phyloP scores from a whole-genome alignment of 2,888 invertebrate genomes.

The Onchidella celtica region DNA sequence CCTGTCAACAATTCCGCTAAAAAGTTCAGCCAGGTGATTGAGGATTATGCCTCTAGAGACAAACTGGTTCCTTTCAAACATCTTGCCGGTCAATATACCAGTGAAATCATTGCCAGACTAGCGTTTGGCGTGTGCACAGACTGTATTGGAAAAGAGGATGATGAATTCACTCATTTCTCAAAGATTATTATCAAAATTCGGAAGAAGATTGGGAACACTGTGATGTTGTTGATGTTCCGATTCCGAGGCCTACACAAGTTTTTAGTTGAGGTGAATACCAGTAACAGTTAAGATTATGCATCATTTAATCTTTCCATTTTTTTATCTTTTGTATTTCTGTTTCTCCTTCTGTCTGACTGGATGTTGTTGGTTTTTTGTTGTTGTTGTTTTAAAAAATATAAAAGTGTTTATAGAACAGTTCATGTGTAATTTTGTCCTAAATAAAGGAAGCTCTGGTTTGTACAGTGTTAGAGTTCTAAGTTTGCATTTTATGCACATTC shows the following conservation, averaged over 20 bases:
- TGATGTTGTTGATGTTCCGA: neutral
- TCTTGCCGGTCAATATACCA: slow-evolving; percentile 1
- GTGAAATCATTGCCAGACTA: neutral
- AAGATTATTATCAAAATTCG: neutral
- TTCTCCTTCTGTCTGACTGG: too few species aligned
- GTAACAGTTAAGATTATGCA: neutral
- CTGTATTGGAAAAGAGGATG: slow-evolving; percentile 14
- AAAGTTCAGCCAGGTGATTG: neutral
- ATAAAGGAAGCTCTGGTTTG: too few species aligned
- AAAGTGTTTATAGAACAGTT: neutral
- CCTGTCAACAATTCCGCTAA: neutral
- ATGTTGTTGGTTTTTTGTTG: too few species aligned
- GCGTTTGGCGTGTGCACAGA: slow-evolving; percentile 10
- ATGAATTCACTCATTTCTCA: neutral
- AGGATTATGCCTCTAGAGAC: neutral
- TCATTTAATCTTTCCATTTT: too few species aligned
- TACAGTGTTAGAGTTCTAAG: too few species aligned
- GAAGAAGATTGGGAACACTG: neutral
- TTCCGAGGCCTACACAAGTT: neutral
- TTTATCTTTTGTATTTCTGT: too few species aligned
- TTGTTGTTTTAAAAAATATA: too few species aligned
- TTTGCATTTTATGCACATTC: too few species aligned
- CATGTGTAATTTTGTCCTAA: too few species aligned
- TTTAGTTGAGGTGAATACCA: neutral
- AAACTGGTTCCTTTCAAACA: neutral